Percentiles rank a stretch among this genome's conserved stretches.
Conservation (phyloP, 2,113 vertebrate species). For the Pangasianodon gigas region DNA sequence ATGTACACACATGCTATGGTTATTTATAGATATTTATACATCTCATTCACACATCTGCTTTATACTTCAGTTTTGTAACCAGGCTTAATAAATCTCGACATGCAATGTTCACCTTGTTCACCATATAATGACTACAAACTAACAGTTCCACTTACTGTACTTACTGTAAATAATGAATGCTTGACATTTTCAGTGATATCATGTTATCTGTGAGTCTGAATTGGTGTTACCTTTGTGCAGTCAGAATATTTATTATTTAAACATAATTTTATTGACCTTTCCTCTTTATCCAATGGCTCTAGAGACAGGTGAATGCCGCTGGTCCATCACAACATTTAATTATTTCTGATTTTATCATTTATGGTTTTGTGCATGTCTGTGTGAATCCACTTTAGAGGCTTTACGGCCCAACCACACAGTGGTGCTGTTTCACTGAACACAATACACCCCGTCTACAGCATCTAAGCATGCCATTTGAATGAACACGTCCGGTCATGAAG, state of each 20-base stretch:
- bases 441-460: neutral
- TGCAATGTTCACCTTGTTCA: neutral
- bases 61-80: neutral
- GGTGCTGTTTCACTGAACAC: conserved; percentile 50
- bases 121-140: neutral
- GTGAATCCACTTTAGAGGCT: conserved; percentile 5
- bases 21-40: neutral
- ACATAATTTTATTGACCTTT: neutral
- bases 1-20: neutral
- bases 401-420: conserved; percentile 35
- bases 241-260: neutral
- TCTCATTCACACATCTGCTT: neutral
- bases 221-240: neutral
- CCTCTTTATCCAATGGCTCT: neutral
- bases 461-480: neutral
- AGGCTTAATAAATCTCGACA: neutral
- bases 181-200: neutral
- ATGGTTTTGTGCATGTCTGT: neutral
- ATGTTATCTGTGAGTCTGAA: neutral
- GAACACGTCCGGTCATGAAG: neutral
- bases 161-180: neutral
- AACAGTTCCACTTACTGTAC: neutral
- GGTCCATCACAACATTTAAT: neutral
- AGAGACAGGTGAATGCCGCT: neutral
- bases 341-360: conserved; percentile 3